Conservation (phyloP, 1,140 invertebrate species). For the Drosophila albomicans region DNA sequence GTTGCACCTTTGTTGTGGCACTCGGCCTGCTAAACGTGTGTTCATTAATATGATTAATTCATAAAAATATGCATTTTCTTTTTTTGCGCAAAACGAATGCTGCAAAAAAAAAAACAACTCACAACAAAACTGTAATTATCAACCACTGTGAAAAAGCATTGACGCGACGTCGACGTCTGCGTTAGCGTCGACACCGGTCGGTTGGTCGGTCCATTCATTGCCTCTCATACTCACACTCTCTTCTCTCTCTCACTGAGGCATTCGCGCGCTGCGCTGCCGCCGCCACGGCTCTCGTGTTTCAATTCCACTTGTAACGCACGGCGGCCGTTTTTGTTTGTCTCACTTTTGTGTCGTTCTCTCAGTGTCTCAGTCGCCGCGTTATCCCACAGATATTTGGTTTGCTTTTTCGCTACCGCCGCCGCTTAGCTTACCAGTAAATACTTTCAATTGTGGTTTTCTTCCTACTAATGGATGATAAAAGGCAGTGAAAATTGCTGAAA, state of each 20-base stretch:
- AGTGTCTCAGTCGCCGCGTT: slow-evolving; percentile 61
- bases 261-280: background rate
- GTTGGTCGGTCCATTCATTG: slow-evolving; percentile 46
- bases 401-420: slow-evolving; percentile 43
- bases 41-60: slow-evolving; percentile 78
- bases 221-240: slow-evolving; percentile 43
- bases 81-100: slow-evolving; percentile 42
- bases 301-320: slow-evolving; percentile 67
- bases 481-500: slow-evolving; percentile 29
- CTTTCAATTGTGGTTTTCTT: slow-evolving; percentile 50
- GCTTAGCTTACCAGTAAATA: slow-evolving; percentile 51
- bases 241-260: too few relatives aligned
- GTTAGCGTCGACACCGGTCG: background rate
- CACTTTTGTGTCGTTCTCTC: slow-evolving; percentile 38
- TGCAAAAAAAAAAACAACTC: slow-evolving; percentile 10
- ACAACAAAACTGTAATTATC: slow-evolving; percentile 60
- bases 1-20: slow-evolving; percentile 48
- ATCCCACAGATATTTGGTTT: slow-evolving; percentile 64
- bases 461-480: slow-evolving; percentile 20
- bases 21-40: slow-evolving; percentile 61
- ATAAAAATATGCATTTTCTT: slow-evolving; percentile 52
- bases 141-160: slow-evolving; percentile 67
- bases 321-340: slow-evolving; percentile 43
- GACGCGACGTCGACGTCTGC: slow-evolving; percentile 26
- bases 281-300: slow-evolving; percentile 51